A percentile compares a stretch with the other conserved stretches of the same genome.
These are phyloP conservation scores for Myripristis murdjan DNA, from an alignment of 2,797 vertebrate species.

Conservation along the genomic window DNA sequence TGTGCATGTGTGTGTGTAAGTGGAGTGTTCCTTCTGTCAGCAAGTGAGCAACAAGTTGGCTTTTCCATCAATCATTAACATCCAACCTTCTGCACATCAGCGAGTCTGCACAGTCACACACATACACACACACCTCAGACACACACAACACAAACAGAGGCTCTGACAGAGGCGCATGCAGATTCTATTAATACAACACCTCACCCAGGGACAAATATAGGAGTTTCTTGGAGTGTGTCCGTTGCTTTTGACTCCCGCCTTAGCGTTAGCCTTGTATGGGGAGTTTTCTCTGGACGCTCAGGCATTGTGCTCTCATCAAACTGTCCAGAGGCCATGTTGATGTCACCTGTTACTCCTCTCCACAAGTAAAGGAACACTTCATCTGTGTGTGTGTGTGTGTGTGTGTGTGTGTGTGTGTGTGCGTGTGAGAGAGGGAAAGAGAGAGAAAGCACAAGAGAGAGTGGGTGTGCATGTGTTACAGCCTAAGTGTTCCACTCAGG, in stretches of 20 bases:
- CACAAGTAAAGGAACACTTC: slow-evolving; percentile 29
- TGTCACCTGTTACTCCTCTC: slow-evolving; percentile 39
- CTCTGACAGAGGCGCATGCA: background rate
- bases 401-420: slow-evolving; percentile 2
- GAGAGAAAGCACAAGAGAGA: slow-evolving; percentile 45
- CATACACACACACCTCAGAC: slow-evolving; percentile 14
- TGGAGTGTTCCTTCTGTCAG: slow-evolving; percentile 42
- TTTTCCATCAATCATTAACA: slow-evolving; percentile 76
- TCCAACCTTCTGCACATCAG: slow-evolving; percentile 20
- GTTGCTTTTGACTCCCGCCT: slow-evolving; percentile 26
- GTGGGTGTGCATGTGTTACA: slow-evolving; percentile 27
- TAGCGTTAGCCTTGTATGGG: slow-evolving; percentile 8
- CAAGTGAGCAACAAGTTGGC: slow-evolving; percentile 41
- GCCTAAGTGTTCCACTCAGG: slow-evolving; percentile 17
- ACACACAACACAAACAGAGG: slow-evolving; percentile 7
- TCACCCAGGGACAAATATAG: slow-evolving; percentile 46
- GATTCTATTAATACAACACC: slow-evolving; percentile 46
- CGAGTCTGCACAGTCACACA: slow-evolving; percentile 25
- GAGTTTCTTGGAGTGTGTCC: slow-evolving; percentile 17
- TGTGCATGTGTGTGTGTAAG: slow-evolving; percentile 31
- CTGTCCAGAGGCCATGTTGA: slow-evolving; percentile 11
- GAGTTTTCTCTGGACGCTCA: slow-evolving; percentile 6
- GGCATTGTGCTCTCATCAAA: slow-evolving; percentile 23
- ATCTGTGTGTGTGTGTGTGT: slow-evolving; percentile 28
- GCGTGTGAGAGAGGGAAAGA: background rate